Evolutionary conservation across 2,113 vertebrate genomes (phyloP).

Genomic region (Carettochelys insculpta): DNA sequence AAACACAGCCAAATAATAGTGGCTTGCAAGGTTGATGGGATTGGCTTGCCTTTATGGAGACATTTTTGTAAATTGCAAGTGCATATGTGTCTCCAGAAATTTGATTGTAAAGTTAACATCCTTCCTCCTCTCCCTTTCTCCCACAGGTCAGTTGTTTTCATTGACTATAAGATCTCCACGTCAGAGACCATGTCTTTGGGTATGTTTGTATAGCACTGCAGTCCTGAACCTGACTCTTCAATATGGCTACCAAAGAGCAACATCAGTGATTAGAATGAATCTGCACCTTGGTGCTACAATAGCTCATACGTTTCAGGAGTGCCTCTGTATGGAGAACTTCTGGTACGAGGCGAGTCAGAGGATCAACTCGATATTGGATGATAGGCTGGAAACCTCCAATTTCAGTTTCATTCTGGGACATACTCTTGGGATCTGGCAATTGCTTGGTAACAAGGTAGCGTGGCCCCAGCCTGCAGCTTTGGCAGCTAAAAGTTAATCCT

Average conservation of each 20-base stretch:
- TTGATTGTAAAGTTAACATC: neutral
- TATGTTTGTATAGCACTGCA: neutral
- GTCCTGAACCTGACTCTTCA: neutral
- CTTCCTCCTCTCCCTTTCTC: neutral
- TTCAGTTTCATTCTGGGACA: too few relatives aligned
- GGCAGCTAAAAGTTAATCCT: too few relatives aligned
- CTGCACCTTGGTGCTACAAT: neutral
- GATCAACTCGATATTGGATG: too few relatives aligned
- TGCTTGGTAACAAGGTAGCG: too few relatives aligned
- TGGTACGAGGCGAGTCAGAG: too few relatives aligned
- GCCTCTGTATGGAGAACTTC: too few relatives aligned
- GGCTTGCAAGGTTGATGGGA: neutral
- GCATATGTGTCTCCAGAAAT: neutral
- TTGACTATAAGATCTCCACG: neutral
- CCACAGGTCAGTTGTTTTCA: neutral
- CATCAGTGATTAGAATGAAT: neutral
- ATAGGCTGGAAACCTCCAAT: too few relatives aligned
- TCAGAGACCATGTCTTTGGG: neutral
- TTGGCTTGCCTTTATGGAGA: neutral
- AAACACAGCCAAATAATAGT: neutral
- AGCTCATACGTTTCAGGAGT: too few relatives aligned
- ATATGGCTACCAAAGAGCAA: rapidly evolving
- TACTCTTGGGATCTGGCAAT: too few relatives aligned
- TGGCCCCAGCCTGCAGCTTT: too few relatives aligned
- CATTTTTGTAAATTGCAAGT: conserved; percentile 2